Evolutionary conservation across 2,797 vertebrate genomes (phyloP), one percentile per base, ranked within the genome.

Genomic region (Argyrosomus regius): DNA sequence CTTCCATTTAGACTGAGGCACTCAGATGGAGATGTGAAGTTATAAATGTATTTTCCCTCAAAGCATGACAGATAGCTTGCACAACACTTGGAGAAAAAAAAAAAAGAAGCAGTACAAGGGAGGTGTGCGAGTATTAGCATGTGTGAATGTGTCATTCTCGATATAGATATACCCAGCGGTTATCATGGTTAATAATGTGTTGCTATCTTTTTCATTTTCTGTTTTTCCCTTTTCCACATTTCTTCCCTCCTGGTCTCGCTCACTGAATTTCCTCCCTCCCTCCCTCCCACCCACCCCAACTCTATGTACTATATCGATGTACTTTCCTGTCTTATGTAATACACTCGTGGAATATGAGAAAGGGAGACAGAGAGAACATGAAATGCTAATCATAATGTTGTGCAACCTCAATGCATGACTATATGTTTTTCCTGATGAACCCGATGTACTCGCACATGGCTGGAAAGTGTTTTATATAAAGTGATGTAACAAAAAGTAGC

Each of bases 181-280:
- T 72, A 85, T 88, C 80, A 86, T 85, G 75, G 77, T 82, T 88
- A 88, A 89, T 89, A 89, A 89, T 76, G 60, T 90, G 86, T 88
- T n/a, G 49, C 24, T 45, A 18, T 64, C 45, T 68, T 63, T 35
- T 39, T 75, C 43, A 56, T 76, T 79, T 61, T 62, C 57, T 56
- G 18, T 41, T 31, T 31, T 31, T 31, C 31, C 31, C 31, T 31
- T 31, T 31, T 31, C 31, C 31, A 31, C 31, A 7, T 31, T 31
- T 31, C 31, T 54, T 0, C 3, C 17, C 35, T 26, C 10, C n/a
- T 2, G 0, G 8, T 12, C 31, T 39, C 57, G 11, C 4, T 1
- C 18, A 24, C 39, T 41, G 31, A 14, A 20, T 26, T 48, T 3
- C 12, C 24, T 14, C 5, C 18, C 18, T 46, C 24, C 41, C 16